phyloP scores from a whole-genome alignment of 2,888 invertebrate species.

The Eupithecia exiguata region DNA sequence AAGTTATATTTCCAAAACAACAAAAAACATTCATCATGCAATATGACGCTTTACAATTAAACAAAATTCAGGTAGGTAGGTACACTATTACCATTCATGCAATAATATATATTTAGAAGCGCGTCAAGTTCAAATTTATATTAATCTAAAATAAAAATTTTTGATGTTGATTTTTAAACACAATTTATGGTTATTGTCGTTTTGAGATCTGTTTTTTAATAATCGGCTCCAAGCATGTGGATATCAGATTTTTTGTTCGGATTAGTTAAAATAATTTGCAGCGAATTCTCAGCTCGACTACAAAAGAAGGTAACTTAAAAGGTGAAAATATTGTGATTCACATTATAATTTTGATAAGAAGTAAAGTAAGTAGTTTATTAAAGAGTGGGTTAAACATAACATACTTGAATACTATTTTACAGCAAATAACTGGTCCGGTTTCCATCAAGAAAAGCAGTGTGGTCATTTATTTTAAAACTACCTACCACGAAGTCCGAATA shows the following conservation, averaged over 20 bases:
- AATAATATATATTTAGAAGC: not conserved
- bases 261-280: not conserved
- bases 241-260: not conserved
- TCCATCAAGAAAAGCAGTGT: not conserved
- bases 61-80: not conserved
- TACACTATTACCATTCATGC: not conserved
- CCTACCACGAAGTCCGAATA: not conserved
- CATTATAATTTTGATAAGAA: not conserved
- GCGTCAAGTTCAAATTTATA: no score
- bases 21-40: not conserved
- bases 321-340: not conserved
- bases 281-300: not conserved
- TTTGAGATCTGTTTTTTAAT: not conserved
- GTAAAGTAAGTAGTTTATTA: not conserved
- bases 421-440: not conserved
- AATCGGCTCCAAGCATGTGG: not conserved
- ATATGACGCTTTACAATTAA: not conserved
- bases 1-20: not conserved
- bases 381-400: not conserved
- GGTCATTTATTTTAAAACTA: not conserved
- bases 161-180: not conserved
- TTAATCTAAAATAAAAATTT: no score
- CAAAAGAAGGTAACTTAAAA: not conserved
- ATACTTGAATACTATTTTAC: not conserved
- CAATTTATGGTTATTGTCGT: not conserved